Conservation (phyloP, 2,888 invertebrate species). For the Yponomeuta plumbellus region DNA sequence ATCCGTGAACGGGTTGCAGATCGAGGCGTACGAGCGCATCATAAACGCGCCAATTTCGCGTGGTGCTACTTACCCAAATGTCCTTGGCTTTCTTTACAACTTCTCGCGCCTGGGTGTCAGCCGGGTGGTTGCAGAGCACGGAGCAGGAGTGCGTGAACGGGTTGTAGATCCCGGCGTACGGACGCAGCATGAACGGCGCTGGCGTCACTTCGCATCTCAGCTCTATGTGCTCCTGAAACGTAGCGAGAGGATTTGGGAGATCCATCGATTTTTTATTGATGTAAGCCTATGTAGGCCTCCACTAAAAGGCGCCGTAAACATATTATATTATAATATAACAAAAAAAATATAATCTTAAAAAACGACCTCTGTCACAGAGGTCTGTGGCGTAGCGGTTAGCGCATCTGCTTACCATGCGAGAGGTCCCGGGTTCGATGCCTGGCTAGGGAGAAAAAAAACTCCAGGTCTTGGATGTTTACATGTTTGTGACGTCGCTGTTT, state of each 20-base stretch:
- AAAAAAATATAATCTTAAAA: too few species aligned
- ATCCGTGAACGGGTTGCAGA: constrained; percentile 88
- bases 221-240: constrained; percentile 37
- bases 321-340: too few species aligned
- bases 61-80: constrained; percentile 25
- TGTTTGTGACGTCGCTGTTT: too few species aligned
- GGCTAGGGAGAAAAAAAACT: too few species aligned
- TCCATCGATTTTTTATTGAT: too few species aligned
- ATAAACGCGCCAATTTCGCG: constrained; percentile 53
- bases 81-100: constrained; percentile 83
- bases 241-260: not conserved
- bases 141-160: constrained; percentile 89
- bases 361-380: too few species aligned
- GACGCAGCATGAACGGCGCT: constrained; percentile 85
- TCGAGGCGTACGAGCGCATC: constrained; percentile 85
- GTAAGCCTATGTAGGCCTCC: too few species aligned
- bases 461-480: too few species aligned
- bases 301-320: too few species aligned
- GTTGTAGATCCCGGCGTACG: constrained; percentile 88
- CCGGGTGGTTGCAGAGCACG: constrained; percentile 90
- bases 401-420: too few species aligned
- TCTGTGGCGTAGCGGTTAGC: too few species aligned
- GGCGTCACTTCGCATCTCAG: constrained; percentile 79
- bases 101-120: constrained; percentile 83
- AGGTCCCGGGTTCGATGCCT: too few species aligned